Percentiles rank a stretch among this genome's conserved stretches.
phyloP scores from a whole-genome alignment of 2,797 vertebrate species.

The Apodemus agrarius region DNA sequence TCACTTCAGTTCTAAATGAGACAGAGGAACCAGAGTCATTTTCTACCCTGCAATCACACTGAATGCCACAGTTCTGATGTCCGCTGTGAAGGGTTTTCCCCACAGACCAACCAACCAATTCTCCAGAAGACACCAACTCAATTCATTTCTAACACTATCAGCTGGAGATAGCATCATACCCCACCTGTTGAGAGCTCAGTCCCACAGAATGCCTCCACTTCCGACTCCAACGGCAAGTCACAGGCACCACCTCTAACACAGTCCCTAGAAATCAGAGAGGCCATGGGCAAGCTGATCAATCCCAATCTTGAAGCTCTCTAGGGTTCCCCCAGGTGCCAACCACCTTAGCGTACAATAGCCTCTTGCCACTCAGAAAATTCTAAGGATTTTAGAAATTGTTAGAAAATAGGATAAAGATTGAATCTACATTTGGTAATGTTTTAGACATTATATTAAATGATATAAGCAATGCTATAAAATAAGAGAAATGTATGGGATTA shows the following conservation, averaged over 20 bases:
- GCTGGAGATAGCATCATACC: background rate
- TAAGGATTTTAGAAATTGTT: background rate
- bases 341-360: background rate
- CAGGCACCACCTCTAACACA: background rate
- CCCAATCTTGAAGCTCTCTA: background rate
- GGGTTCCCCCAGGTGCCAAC: too few species aligned
- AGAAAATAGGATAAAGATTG: background rate
- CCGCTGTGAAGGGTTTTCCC: background rate
- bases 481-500: background rate
- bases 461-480: background rate
- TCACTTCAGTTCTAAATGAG: background rate
- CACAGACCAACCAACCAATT: constrained; percentile 15
- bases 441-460: constrained; percentile 28
- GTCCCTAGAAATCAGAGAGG: background rate
- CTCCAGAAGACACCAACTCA: background rate
- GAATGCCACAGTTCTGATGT: background rate
- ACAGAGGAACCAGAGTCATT: background rate
- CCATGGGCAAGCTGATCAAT: background rate
- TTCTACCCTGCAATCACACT: background rate
- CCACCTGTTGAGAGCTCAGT: background rate
- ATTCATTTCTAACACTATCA: background rate
- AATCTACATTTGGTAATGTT: background rate
- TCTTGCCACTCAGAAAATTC: background rate
- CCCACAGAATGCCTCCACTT: background rate
- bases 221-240: background rate